Evolutionary conservation across 2,113 vertebrate genomes (phyloP), one percentile per base, ranked within the genome.

Genomic region (Drymodes brunneopygia): DNA sequence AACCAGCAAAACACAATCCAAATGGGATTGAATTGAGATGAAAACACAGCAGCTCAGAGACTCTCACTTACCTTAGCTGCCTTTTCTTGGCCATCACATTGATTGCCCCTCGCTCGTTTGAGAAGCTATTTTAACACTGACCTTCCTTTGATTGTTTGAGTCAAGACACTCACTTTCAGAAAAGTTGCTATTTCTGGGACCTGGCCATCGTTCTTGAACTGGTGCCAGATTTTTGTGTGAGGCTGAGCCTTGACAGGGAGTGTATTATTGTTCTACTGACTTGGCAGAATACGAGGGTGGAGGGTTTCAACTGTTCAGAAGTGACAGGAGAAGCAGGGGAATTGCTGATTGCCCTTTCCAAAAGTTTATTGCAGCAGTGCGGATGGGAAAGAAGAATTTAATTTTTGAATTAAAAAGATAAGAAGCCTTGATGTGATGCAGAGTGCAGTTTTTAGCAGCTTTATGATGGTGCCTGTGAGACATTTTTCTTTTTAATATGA

Each of bases 141-240:
- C 96, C 94, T 97, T 97, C 96, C 97, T 97, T 51, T 90, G 77
- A 96, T 97, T 97, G 96, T 98, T 96, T 82, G 58, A 70, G 38
- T 83, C 86, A 87, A 97, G 96, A 95, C 88, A 33, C 93, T 96
- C 93, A 90, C 93, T 97, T 97, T 96, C 92, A 91, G 65, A 27
- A 48, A 92, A 79, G 27, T 48, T 67, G 80, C 95, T 98, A 96
- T 96, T 97, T 95, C 75, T 95, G 94, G 97, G 84, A 47, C 36
- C 75, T 81, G 96, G 88, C 86, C 79, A 61, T 92, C 69, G 31
- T 72, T 94, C 56, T 71, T 97, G 97, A 92, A 48, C 33, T 2
- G 38, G 2, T 48, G 95, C 95, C 97, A 97, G 86, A 28, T 80
- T 94, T 85, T 65, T 91, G 88, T 93, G 91, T 51, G 74, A 54